These are phyloP conservation scores for Xiphophorus maculatus DNA, from an alignment of 2,113 vertebrate genomes.

Conservation along the genomic window DNA sequence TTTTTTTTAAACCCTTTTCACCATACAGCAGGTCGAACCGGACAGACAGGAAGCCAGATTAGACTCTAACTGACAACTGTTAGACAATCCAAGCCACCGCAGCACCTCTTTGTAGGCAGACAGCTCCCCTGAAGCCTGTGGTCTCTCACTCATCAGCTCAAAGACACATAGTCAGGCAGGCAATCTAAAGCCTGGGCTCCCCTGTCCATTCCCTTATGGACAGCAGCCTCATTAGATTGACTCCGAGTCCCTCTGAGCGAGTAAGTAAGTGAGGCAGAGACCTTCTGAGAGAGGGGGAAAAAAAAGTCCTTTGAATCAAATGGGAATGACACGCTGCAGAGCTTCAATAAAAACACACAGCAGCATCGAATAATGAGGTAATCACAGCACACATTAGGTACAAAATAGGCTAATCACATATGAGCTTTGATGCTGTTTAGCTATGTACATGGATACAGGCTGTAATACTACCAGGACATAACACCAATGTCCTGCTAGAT, in stretches of 20 bases:
- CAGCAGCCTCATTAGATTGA: conserved; percentile 55
- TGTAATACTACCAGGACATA: background rate
- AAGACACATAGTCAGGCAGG: conserved; percentile 37
- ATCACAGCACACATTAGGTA: conserved; percentile 50
- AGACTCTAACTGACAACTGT: conserved; percentile 51
- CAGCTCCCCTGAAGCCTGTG: conserved; percentile 53
- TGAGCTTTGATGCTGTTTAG: conserved; percentile 23
- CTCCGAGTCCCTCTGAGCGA: conserved; percentile 32
- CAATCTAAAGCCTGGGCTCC: conserved; percentile 40
- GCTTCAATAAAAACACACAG: conserved; percentile 32
- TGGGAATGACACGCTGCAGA: conserved; percentile 16
- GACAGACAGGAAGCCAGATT: conserved; percentile 59
- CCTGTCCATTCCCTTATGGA: conserved; percentile 18
- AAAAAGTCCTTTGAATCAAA: conserved; percentile 27
- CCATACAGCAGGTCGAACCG: conserved; percentile 67
- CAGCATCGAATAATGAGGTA: conserved; percentile 48
- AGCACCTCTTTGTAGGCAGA: conserved; percentile 41
- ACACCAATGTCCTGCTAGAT: background rate
- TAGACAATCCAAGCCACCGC: conserved; percentile 40
- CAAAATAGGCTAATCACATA: conserved; percentile 37
- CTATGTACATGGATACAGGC: conserved; percentile 11
- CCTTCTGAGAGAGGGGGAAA: background rate
- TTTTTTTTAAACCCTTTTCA: conserved; percentile 20
- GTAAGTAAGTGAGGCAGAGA: conserved; percentile 15
- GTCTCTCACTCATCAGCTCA: conserved; percentile 43